These are phyloP conservation scores for Loripinus fragilis DNA, from an alignment of 2,888 invertebrate species.

Conservation along the genomic window DNA sequence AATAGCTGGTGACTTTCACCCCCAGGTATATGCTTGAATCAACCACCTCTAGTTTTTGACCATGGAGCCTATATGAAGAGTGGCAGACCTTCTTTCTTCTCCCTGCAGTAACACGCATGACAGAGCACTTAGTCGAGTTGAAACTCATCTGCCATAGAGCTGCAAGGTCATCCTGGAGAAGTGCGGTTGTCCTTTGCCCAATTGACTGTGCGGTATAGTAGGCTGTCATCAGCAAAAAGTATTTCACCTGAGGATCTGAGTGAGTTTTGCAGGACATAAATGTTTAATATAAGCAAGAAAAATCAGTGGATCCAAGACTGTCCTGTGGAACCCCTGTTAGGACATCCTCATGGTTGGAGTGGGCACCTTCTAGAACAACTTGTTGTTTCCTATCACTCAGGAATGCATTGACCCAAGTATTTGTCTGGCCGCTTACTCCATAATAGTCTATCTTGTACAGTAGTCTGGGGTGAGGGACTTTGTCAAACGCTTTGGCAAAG, in stretches of 20 bases:
- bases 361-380: conserved; percentile 11
- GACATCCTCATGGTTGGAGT: conserved; percentile 17
- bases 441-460: conserved; percentile 21
- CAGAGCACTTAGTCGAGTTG: no score
- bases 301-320: conserved; percentile 34
- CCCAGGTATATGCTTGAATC: no score
- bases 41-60: no score
- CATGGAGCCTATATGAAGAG: no score
- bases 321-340: conserved; percentile 35
- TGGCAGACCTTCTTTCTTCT: no score
- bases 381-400: conserved; percentile 26
- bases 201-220: background rate
- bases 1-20: no score
- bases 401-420: conserved; percentile 16
- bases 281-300: conserved; percentile 26
- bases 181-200: background rate
- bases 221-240: background rate
- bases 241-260: conserved; percentile 6
- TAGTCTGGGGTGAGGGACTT: conserved; percentile 12
- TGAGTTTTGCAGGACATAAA: conserved; percentile 16
- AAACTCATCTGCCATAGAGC: no score
- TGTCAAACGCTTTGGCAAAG: no score
- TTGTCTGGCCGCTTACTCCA: conserved; percentile 22
- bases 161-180: background rate
- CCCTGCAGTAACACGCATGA: no score